Evolutionary conservation across 1,140 invertebrate genomes (phyloP).

Genomic region (Heliconius himera): DNA sequence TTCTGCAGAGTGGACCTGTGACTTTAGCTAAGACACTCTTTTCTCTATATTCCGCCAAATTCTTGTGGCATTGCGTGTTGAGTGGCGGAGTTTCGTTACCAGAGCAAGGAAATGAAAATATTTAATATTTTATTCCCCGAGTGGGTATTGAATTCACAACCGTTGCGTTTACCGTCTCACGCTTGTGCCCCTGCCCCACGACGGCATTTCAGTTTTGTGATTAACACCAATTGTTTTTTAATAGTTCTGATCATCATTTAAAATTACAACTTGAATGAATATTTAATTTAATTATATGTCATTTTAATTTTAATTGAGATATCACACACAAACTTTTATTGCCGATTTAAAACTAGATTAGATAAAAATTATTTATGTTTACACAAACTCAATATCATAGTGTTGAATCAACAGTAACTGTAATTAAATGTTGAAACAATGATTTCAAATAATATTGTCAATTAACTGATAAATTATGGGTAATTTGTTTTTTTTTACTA

Average conservation of each 20-base stretch:
- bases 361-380: constrained; percentile 28
- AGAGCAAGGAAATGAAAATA: too few species aligned
- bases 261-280: constrained; percentile 9
- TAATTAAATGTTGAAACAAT: constrained; percentile 10
- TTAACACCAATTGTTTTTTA: constrained; percentile 55
- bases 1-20: too few species aligned
- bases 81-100: too few species aligned
- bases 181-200: too few species aligned
- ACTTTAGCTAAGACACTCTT: too few species aligned
- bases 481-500: background rate
- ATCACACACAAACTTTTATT: constrained; percentile 6
- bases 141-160: too few species aligned
- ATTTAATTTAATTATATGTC: background rate
- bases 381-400: constrained; percentile 13
- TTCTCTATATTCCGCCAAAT: too few species aligned
- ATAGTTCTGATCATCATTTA: background rate
- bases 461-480: background rate
- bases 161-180: too few species aligned
- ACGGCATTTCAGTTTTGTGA: constrained; percentile 59
- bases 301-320: constrained; percentile 6
- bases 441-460: constrained; percentile 19
- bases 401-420: constrained; percentile 18
- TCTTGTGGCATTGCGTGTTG: too few species aligned
- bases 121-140: too few species aligned
- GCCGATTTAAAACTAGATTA: constrained; percentile 18